Conservation (phyloP, 2,797 vertebrate genomes). For the Catharus ustulatus region DNA sequence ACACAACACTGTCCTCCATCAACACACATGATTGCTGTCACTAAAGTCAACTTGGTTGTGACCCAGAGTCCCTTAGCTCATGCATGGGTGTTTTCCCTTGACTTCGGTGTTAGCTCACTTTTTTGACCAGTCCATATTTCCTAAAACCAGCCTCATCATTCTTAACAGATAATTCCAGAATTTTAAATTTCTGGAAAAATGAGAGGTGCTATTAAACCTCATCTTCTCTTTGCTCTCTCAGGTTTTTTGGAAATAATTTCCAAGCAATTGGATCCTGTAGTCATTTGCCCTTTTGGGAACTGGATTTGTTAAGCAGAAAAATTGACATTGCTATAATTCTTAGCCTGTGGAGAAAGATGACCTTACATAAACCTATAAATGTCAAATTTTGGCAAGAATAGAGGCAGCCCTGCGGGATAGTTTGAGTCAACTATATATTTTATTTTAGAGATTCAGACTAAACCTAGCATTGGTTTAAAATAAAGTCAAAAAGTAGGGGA, state of each 20-base stretch:
- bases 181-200: not conserved
- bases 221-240: not conserved
- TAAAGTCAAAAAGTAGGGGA: not conserved
- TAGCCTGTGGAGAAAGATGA: slow-evolving; percentile 33
- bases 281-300: not conserved
- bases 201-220: not conserved
- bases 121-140: not conserved
- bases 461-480: not conserved
- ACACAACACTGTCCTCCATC: not conserved
- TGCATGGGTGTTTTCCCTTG: not conserved
- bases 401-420: not conserved
- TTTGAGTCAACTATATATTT: not conserved
- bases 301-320: slow-evolving; percentile 35
- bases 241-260: not conserved
- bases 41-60: not conserved
- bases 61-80: not conserved
- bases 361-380: slow-evolving; percentile 56
- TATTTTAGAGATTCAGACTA: not conserved
- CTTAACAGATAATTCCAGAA: not conserved
- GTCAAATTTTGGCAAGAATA: slow-evolving; percentile 29
- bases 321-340: not conserved
- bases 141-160: not conserved
- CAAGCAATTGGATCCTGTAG: not conserved
- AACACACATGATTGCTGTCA: not conserved
- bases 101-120: not conserved